A percentile compares a stretch with the other conserved stretches of the same genome.
phyloP scores from a whole-genome alignment of 2,113 vertebrate species.

The Oncorhynchus gorbuscha region DNA sequence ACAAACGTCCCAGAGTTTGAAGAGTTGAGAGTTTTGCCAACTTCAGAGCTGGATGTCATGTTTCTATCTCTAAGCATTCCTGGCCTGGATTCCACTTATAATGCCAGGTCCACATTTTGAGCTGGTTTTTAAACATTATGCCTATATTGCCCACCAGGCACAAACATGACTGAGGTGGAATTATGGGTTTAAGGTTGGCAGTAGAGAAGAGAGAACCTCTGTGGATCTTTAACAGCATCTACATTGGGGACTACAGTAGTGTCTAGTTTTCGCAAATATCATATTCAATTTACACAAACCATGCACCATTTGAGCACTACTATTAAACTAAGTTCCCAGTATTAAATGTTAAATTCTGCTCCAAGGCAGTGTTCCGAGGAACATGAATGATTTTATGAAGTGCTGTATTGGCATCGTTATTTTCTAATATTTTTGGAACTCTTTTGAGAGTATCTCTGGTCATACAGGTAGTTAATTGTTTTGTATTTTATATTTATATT shows the following conservation, averaged over 20 bases:
- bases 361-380: neutral
- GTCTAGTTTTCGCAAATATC: neutral
- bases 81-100: too few species aligned
- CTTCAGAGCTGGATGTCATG: neutral
- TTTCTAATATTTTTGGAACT: neutral
- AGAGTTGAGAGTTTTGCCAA: neutral
- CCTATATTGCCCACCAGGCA: conserved; percentile 7
- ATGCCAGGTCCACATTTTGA: neutral
- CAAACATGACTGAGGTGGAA: too few species aligned
- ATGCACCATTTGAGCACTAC: neutral
- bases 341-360: neutral
- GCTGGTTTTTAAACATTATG: conserved; percentile 14
- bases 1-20: neutral
- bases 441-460: neutral
- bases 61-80: too few species aligned
- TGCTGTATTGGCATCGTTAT: neutral
- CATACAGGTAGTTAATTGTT: neutral
- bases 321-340: neutral
- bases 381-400: conserved; percentile 1
- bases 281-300: neutral
- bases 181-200: too few species aligned
- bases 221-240: too few species aligned
- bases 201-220: neutral
- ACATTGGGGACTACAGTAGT: too few species aligned
- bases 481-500: too few species aligned